Base-by-base conservation (phyloP, 2,113 vertebrate genomes). In the Chauna torquata region DNA sequence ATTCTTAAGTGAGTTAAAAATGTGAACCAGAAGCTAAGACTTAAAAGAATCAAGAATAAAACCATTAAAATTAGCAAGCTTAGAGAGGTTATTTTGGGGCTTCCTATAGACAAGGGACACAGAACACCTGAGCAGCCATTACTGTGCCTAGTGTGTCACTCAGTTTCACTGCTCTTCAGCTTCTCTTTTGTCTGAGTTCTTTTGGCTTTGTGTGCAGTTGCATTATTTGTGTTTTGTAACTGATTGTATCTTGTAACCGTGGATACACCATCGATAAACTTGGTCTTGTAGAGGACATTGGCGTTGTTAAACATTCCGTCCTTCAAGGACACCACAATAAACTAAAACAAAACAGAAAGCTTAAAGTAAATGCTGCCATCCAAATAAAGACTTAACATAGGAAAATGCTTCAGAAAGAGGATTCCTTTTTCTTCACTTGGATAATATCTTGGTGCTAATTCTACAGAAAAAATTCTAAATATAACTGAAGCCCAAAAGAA, bases 241-340 rank as follows among this genome's bases (percentile, higher is more conserved):
- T 99, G 99, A 3, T 97, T 72, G 0, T 98, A 98, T 85, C 99
- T 98, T 8, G 97, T n/a, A 57, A 99, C 97, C 3, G 98, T 98
- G 59, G 99, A 99, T 88, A 99, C 98, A 44, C 99, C 99, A 65
- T 99, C 99, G 49, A 99, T 96, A 96, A 99, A 99, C 96, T 98
- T 99, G 3, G 99, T 99, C 97, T 98, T 99, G 96, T 98, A 99
- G 52, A 99, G 98, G 80, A 99, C 98, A 7, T 99, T 99, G 81
- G 99, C 99, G 3, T 99, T 99, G 97, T 98, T 99, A 97, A 99
- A 99, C 99, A 99, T 99, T 76, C 99, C 99, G n/a, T 99, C 99
- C 96, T 99, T 99, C 64, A 99, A 97, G 16, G 99, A 99, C 71
- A 99, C 99, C 47, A 99, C 99, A 92, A 99, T 98, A 78, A 99